These are phyloP conservation scores for Galaxias olidus DNA, from an alignment of 2,797 vertebrate species.

Conservation along the genomic window DNA sequence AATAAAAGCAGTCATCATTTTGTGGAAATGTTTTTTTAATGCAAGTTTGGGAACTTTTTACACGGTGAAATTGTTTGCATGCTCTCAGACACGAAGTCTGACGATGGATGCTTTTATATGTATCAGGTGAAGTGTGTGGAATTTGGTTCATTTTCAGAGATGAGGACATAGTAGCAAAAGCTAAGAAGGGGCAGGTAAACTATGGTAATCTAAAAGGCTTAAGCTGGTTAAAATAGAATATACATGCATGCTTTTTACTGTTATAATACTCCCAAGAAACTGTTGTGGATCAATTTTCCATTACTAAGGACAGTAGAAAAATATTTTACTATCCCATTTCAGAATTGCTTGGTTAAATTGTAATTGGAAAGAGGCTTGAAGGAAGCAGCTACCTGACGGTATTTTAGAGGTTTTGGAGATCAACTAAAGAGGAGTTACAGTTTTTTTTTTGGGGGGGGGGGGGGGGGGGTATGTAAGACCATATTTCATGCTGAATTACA, in stretches of 20 bases:
- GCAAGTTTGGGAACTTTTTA: constrained; percentile 57
- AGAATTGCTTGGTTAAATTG: constrained; percentile 31
- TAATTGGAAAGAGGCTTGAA: constrained; percentile 24
- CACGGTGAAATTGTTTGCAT: constrained; percentile 62
- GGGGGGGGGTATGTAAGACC: constrained; percentile 35
- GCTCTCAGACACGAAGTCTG: constrained; percentile 63
- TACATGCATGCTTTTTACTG: constrained; percentile 68
- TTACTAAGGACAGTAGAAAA: constrained; percentile 48
- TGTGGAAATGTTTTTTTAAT: constrained; percentile 55
- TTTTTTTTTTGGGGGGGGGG: too few relatives aligned
- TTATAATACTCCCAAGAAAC: constrained; percentile 52
- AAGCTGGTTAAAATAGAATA: constrained; percentile 71
- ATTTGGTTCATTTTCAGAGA: constrained; percentile 69
- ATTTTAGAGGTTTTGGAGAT: constrained; percentile 15
- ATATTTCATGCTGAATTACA: constrained; percentile 25
- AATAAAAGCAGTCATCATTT: constrained; percentile 66
- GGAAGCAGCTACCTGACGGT: constrained; percentile 21
- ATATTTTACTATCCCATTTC: constrained; percentile 49
- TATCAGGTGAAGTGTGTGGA: constrained; percentile 53
- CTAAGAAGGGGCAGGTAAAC: constrained; percentile 62
- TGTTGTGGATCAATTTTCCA: constrained; percentile 50
- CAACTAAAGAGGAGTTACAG: constrained; percentile 15
- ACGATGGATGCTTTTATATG: constrained; percentile 63
- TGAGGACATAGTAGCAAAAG: constrained; percentile 53
- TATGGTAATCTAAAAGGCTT: constrained; percentile 73